These are phyloP conservation scores for Hoplostethus mediterraneus DNA, from an alignment of 2,797 vertebrate genomes.

Conservation along the genomic window DNA sequence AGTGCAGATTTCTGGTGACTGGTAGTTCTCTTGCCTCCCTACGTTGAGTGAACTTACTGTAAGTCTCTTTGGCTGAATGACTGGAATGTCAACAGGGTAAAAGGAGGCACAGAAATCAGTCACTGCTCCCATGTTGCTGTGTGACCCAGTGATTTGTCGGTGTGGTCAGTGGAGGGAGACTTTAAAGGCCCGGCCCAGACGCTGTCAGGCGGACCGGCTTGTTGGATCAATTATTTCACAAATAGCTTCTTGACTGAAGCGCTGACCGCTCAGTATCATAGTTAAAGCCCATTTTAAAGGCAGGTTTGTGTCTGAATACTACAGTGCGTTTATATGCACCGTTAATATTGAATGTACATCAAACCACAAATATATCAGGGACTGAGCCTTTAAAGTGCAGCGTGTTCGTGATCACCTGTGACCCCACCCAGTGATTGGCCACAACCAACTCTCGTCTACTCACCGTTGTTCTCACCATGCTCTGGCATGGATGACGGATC, in stretches of 20 bases:
- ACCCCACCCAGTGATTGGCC: constrained; percentile 40
- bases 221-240: neutral
- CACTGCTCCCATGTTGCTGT: neutral
- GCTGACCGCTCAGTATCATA: neutral
- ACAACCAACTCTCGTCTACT: constrained; percentile 35
- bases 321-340: neutral
- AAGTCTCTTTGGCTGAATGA: too few species aligned
- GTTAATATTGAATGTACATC: neutral
- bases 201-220: neutral
- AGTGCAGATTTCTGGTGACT: too few species aligned
- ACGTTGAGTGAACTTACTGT: too few species aligned
- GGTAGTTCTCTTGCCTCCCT: too few species aligned
- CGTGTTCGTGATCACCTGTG: constrained; percentile 28
- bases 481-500: constrained; percentile 59
- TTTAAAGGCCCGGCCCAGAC: constrained; percentile 40
- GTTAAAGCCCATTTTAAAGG: neutral
- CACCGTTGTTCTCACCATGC: constrained; percentile 63
- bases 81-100: too few species aligned
- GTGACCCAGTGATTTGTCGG: constrained; percentile 25
- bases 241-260: neutral
- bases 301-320: neutral
- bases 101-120: neutral
- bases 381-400: constrained; percentile 49
- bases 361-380: neutral
- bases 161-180: constrained; percentile 1